Evolutionary conservation across 2,888 invertebrate genomes (phyloP).

Genomic region (Xestia c-nigrum): DNA sequence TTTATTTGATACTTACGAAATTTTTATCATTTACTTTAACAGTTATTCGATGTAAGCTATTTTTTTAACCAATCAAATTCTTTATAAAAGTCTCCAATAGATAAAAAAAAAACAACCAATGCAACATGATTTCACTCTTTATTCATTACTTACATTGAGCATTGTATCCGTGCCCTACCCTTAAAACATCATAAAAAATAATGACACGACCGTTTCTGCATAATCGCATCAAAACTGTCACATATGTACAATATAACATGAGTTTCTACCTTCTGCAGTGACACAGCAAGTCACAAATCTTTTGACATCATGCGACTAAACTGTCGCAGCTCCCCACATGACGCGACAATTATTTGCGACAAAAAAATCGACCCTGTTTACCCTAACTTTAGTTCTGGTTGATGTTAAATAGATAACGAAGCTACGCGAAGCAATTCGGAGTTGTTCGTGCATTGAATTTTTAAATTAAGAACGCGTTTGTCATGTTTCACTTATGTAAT

Average conservation of each 20-base stretch:
- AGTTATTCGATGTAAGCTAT: not conserved
- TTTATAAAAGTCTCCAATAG: not conserved
- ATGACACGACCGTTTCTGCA: conserved; percentile 65
- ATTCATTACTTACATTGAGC: conserved; percentile 12
- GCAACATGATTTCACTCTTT: not conserved
- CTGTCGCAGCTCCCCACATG: conserved; percentile 74
- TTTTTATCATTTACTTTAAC: not conserved
- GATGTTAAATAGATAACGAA: conserved; percentile 61
- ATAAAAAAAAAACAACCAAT: not conserved
- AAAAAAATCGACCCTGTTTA: conserved; percentile 72
- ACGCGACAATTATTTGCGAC: conserved; percentile 71
- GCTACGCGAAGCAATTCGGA: conserved; percentile 59
- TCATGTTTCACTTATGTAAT: conserved; percentile 65
- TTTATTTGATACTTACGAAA: not conserved
- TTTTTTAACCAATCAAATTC: not conserved
- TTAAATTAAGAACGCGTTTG: conserved; percentile 74
- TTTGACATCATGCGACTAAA: conserved; percentile 69
- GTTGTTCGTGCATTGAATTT: conserved; percentile 74
- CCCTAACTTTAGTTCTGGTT: conserved; percentile 70
- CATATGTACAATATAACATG: conserved; percentile 61
- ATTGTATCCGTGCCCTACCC: conserved; percentile 7
- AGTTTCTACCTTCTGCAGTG: conserved; percentile 58
- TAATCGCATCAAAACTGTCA: conserved; percentile 65
- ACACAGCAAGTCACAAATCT: conserved; percentile 67
- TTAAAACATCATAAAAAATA: conserved; percentile 60